Evolutionary conservation across 2,888 invertebrate genomes (phyloP), one percentile per base, ranked within the genome.

Genomic region (Troides aeacus): DNA sequence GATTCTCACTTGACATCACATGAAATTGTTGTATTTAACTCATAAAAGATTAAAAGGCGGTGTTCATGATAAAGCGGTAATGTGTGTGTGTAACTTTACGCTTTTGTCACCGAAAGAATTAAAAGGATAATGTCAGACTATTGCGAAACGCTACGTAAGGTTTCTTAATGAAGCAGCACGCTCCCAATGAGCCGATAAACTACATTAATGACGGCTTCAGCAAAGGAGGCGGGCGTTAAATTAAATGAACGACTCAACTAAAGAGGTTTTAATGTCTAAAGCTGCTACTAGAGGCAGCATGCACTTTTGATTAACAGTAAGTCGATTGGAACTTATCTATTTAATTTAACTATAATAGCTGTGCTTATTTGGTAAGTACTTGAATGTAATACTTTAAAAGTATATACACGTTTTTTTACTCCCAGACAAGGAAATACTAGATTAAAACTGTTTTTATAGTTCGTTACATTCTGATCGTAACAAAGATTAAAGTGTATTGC

Each of bases 131-230:
- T 23, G 66, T 60, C 60, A 18, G 59, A 66, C 8, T 56, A n/a
- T 62, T 68, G 24, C 17, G 12, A 61, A 64, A 64, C 53, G 60
- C 64, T 64, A 18, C 53, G 64, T 69, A 69, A 64, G 69, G 61
- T 46, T 66, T 72, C 62, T 66, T 67, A 24, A 68, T 65, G 53
- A 67, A 71, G 59, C 66, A 66, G 69, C 68, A 58, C 70, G 63
- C 66, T 39, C 66, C 72, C 74, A 76, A 79, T 78, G 75, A 78
- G 75, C 74, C 77, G 79, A 79, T 81, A 78, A 81, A 68, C 67
- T 69, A 66, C 63, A 69, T 70, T 72, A 72, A 72, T 72, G 72
- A 71, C 69, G 53, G 64, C 68, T 70, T 71, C 64, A 72, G 72
- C 64, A 64, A 69, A 71, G 64, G 58, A 71, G 72, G 66, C 66